Evolutionary conservation across 1,140 invertebrate species (phyloP).

Genomic region (Ditylenchus dipsaci): DNA sequence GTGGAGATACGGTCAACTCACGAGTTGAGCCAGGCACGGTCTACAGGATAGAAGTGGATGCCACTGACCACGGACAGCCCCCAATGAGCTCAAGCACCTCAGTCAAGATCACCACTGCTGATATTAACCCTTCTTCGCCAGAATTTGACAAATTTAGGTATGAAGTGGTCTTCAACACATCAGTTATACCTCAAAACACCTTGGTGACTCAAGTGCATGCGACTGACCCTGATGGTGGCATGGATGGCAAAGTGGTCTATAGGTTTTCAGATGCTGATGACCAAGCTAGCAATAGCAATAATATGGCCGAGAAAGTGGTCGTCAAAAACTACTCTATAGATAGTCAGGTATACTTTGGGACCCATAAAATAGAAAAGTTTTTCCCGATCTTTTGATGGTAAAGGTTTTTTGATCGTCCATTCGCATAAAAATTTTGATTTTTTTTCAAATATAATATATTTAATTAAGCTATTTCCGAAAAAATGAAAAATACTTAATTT

Average conservation of each 20-base stretch:
- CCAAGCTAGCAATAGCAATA: neutral
- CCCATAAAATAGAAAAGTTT: too few relatives aligned
- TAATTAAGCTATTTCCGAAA: too few relatives aligned
- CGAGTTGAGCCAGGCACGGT: neutral
- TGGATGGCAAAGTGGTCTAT: conserved; percentile 39
- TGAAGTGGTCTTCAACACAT: conserved; percentile 15
- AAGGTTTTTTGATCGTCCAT: too few relatives aligned
- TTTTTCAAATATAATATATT: too few relatives aligned
- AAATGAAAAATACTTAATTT: too few relatives aligned
- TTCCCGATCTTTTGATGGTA: too few relatives aligned
- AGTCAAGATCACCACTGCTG: conserved; percentile 14
- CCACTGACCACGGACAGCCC: conserved; percentile 34
- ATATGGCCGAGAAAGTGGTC: neutral
- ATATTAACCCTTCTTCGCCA: conserved; percentile 40
- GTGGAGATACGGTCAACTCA: neutral
- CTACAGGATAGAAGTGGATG: conserved; percentile 5
- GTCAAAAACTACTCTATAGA: neutral
- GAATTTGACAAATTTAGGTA: conserved; percentile 40
- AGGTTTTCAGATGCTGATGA: conserved; percentile 22
- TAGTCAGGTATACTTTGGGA: neutral
- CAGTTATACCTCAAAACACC: conserved; percentile 18
- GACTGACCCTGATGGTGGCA: conserved; percentile 43
- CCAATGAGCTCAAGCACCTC: conserved; percentile 16
- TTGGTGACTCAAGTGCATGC: conserved; percentile 35
- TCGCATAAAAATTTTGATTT: too few relatives aligned